phyloP scores from a whole-genome alignment of 2,888 invertebrate species.

The Conomelus anceps region DNA sequence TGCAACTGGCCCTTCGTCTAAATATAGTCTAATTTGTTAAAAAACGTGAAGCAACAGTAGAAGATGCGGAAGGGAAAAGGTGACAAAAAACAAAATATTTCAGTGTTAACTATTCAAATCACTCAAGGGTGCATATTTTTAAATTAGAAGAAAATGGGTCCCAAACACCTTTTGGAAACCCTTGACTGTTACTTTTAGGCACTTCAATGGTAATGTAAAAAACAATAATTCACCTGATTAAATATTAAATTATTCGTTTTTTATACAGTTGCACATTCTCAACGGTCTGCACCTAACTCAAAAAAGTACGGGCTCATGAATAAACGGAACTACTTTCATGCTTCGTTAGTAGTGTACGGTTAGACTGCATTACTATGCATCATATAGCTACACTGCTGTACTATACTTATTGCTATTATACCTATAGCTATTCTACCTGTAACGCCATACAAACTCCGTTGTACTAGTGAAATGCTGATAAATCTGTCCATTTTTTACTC shows the following conservation, averaged over 20 bases:
- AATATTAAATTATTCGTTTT: not conserved
- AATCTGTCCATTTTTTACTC: too few species aligned
- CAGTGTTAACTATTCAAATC: too few species aligned
- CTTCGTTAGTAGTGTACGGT: not conserved
- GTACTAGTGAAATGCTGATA: too few species aligned
- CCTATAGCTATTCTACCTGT: too few species aligned
- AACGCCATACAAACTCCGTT: too few species aligned
- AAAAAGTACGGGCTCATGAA: not conserved
- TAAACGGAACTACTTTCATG: not conserved
- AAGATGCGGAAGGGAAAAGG: too few species aligned
- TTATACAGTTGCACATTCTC: not conserved
- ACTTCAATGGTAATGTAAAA: not conserved
- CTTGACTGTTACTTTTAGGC: not conserved
- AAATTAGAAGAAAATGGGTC: not conserved
- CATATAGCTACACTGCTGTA: too few species aligned
- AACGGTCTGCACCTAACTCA: not conserved
- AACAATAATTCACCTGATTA: not conserved
- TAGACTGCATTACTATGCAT: too few species aligned
- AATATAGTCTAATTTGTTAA: too few species aligned
- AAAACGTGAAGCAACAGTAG: too few species aligned
- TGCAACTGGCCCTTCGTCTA: too few species aligned
- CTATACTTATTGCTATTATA: not conserved
- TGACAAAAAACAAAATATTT: too few species aligned
- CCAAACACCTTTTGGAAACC: not conserved
- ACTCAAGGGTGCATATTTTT: not conserved